A percentile compares a stretch with the other conserved stretches of the same genome.
These are phyloP conservation scores for Eulimnadia texana DNA, from an alignment of 1,140 invertebrate species.

Conservation along the genomic window DNA sequence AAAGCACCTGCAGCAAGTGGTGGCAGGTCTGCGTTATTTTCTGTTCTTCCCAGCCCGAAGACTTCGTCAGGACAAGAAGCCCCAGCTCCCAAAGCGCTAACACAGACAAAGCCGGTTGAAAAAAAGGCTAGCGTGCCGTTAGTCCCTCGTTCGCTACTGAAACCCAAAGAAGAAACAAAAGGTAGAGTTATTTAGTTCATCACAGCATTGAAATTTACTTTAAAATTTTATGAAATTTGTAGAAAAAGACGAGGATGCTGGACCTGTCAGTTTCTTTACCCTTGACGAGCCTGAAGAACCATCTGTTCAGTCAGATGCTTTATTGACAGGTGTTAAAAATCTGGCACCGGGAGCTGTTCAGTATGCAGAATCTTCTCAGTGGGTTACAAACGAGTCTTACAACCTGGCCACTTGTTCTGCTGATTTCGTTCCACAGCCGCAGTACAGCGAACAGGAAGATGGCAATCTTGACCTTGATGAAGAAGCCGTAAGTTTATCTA, in stretches of 20 bases:
- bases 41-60: constrained; percentile 7
- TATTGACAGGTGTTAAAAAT: no score
- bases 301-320: no score
- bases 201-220: not conserved
- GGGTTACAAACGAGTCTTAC: not conserved
- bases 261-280: constrained; percentile 2
- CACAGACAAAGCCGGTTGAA: not conserved
- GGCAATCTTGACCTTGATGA: not conserved
- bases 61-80: not conserved
- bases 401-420: not conserved
- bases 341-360: not conserved
- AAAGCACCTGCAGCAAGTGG: not conserved
- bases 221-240: not conserved
- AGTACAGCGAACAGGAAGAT: not conserved
- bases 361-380: not conserved
- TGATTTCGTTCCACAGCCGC: not conserved
- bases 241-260: constrained; percentile 10
- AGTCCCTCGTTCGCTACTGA: not conserved
- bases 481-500: constrained; percentile 1
- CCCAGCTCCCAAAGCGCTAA: not conserved
- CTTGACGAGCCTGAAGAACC: constrained; percentile 6
- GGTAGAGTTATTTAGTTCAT: not conserved
- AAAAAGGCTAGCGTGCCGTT: not conserved
- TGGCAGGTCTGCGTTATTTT: constrained; percentile 8
- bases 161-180: not conserved